A percentile compares a stretch with the other conserved stretches of the same genome.
phyloP scores from a whole-genome alignment of 1,140 invertebrate genomes.

The Drosophila albomicans region DNA sequence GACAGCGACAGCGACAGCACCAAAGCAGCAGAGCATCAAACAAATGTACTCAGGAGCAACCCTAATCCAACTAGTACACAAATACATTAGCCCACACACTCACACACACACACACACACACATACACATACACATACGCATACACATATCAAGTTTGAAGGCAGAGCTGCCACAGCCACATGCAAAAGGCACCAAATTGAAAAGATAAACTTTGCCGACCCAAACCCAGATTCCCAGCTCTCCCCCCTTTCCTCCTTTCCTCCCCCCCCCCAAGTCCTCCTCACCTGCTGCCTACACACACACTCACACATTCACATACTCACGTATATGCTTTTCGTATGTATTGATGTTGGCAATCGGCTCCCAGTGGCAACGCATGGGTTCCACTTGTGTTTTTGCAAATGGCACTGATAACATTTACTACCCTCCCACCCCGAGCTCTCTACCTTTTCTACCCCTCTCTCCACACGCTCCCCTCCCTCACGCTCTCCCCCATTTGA shows the following conservation, averaged over 20 bases:
- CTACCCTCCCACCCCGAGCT: slow-evolving; percentile 23
- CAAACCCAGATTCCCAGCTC: slow-evolving; percentile 54
- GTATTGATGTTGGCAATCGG: slow-evolving; percentile 77
- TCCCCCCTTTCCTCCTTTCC: too few relatives aligned
- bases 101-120: slow-evolving; percentile 14
- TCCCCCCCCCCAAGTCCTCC: slow-evolving; percentile 10
- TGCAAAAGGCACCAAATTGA: slow-evolving; percentile 65
- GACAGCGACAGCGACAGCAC: slow-evolving; percentile 4
- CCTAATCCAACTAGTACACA: slow-evolving; percentile 70
- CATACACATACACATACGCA: slow-evolving; percentile 12
- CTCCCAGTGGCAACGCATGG: slow-evolving; percentile 61
- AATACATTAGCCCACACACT: slow-evolving; percentile 51
- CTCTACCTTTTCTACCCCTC: background rate
- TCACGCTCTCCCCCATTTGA: slow-evolving; percentile 1
- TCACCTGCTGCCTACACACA: slow-evolving; percentile 32
- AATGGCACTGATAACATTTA: slow-evolving; percentile 76
- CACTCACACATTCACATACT: background rate
- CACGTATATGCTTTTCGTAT: slow-evolving; percentile 3
- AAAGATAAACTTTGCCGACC: slow-evolving; percentile 80
- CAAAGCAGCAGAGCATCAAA: slow-evolving; percentile 33
- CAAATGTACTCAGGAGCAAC: slow-evolving; percentile 69
- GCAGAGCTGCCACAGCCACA: slow-evolving; percentile 43
- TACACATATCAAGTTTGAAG: slow-evolving; percentile 33
- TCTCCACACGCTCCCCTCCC: background rate
- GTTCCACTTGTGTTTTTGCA: slow-evolving; percentile 71